A percentile compares a stretch with the other conserved stretches of the same genome.
Evolutionary conservation across 2,797 vertebrate genomes (phyloP).

Genomic region (Tachyglossus aculeatus): DNA sequence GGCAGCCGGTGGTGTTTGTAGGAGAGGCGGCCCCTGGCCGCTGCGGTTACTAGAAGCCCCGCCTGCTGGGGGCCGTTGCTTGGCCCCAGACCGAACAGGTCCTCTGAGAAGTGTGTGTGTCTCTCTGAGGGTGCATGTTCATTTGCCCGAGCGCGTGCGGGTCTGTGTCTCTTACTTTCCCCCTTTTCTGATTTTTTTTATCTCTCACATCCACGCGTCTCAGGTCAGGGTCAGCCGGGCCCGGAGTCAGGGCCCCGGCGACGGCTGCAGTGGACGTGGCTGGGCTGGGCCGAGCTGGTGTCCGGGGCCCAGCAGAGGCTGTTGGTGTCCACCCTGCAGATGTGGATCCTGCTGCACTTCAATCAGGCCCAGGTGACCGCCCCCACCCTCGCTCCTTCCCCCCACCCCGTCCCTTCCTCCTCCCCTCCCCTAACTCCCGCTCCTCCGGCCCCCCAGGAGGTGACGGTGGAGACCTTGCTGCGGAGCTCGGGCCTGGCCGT

Average conservation of each 20-base stretch:
- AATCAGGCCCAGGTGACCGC: slow-evolving; percentile 68
- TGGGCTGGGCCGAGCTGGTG: slow-evolving; percentile 82
- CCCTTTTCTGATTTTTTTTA: not conserved
- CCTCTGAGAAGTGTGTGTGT: too few species aligned
- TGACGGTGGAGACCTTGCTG: slow-evolving; percentile 78
- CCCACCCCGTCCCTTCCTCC: not conserved
- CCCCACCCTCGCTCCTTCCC: not conserved
- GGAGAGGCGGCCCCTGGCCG: too few species aligned
- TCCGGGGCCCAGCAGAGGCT: slow-evolving; percentile 76
- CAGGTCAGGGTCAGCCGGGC: slow-evolving; percentile 83
- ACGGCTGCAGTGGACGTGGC: slow-evolving; percentile 87
- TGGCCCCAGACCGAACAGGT: too few species aligned
- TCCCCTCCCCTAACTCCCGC: not conserved
- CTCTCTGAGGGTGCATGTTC: too few species aligned
- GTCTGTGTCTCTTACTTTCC: too few species aligned
- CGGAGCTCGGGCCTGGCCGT: slow-evolving; percentile 76
- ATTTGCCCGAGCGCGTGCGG: too few species aligned
- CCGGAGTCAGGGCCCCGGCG: slow-evolving; percentile 76
- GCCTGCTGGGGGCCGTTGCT: too few species aligned
- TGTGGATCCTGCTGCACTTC: slow-evolving; percentile 89
- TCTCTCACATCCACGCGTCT: not conserved
- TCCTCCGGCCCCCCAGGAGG: slow-evolving; percentile 41
- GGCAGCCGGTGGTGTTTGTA: too few species aligned
- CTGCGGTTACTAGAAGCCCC: too few species aligned
- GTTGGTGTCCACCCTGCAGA: slow-evolving; percentile 87